These are phyloP conservation scores for Diogma glabrata DNA, from an alignment of 2,888 invertebrate species.

Conservation along the genomic window DNA sequence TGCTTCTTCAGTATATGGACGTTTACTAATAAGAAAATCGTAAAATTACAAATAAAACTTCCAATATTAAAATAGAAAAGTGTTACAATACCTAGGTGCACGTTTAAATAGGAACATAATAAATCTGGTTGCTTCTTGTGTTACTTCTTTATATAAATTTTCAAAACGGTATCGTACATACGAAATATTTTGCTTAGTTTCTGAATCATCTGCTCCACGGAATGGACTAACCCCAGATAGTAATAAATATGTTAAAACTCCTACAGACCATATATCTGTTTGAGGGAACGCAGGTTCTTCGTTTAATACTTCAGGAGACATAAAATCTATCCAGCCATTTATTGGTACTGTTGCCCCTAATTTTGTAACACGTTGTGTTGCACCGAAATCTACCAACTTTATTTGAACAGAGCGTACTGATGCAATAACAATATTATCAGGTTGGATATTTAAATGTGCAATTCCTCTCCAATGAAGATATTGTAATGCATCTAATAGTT, in stretches of 20 bases:
- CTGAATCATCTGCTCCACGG: conserved; percentile 65
- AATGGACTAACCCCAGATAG: conserved; percentile 90
- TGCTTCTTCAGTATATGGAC: conserved; percentile 89
- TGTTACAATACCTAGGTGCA: conserved; percentile 62
- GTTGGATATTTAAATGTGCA: conserved; percentile 82
- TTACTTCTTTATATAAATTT: conserved; percentile 85
- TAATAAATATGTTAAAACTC: conserved; percentile 82
- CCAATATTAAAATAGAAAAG: no score
- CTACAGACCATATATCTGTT: conserved; percentile 94
- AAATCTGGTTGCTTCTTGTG: conserved; percentile 86
- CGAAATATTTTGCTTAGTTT: conserved; percentile 83
- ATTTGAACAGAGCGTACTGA: conserved; percentile 73
- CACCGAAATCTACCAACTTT: conserved; percentile 87
- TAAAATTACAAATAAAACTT: no score
- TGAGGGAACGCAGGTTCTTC: conserved; percentile 81
- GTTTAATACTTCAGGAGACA: conserved; percentile 79
- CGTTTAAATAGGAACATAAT: conserved; percentile 93
- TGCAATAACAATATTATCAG: conserved; percentile 90
- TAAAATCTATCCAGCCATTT: conserved; percentile 60
- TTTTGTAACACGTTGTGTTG: conserved; percentile 69
- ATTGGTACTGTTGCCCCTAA: conserved; percentile 53
- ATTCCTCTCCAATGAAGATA: conserved; percentile 91
- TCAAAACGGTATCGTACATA: conserved; percentile 90
- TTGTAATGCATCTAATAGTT: conserved; percentile 80
- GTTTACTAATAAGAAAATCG: conserved; percentile 57